Conservation (phyloP, 2,797 vertebrate genomes). For the Halcyon leucocephala region DNA sequence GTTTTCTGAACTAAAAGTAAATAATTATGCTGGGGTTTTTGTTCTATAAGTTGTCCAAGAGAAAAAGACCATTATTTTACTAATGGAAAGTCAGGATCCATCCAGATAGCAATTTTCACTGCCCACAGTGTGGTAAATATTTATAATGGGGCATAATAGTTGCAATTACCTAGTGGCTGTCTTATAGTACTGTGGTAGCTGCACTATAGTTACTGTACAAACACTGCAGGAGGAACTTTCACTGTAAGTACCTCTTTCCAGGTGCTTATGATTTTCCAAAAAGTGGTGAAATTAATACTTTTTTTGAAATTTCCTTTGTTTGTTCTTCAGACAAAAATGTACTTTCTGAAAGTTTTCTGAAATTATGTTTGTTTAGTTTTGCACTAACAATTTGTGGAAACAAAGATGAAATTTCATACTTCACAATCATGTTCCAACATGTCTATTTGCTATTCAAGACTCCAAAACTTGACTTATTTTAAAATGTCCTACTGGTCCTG, state of each 20-base stretch:
- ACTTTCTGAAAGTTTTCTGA: not conserved
- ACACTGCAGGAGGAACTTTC: not conserved
- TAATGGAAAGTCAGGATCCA: not conserved
- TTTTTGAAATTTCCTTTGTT: not conserved
- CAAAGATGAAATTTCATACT: conserved; percentile 3
- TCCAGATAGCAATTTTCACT: conserved; percentile 17
- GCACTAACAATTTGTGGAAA: not conserved
- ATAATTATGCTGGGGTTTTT: not conserved
- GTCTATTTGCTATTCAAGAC: not conserved
- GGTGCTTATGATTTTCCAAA: conserved; percentile 25
- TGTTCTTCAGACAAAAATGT: conserved; percentile 8
- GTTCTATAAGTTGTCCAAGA: not conserved
- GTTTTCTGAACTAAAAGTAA: not conserved
- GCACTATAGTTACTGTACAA: conserved; percentile 8
- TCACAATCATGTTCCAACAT: not conserved
- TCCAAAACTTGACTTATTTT: not conserved
- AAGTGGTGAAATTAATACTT: not conserved
- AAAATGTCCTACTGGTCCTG: not conserved
- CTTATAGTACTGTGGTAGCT: conserved; percentile 3
- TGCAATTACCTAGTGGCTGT: not conserved
- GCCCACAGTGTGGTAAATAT: not conserved
- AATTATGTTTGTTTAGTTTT: conserved; percentile 31
- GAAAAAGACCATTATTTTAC: not conserved
- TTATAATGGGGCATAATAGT: not conserved
- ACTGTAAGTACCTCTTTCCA: not conserved